Base-by-base conservation (phyloP, 2,797 vertebrate species). In the Chanos chanos region DNA sequence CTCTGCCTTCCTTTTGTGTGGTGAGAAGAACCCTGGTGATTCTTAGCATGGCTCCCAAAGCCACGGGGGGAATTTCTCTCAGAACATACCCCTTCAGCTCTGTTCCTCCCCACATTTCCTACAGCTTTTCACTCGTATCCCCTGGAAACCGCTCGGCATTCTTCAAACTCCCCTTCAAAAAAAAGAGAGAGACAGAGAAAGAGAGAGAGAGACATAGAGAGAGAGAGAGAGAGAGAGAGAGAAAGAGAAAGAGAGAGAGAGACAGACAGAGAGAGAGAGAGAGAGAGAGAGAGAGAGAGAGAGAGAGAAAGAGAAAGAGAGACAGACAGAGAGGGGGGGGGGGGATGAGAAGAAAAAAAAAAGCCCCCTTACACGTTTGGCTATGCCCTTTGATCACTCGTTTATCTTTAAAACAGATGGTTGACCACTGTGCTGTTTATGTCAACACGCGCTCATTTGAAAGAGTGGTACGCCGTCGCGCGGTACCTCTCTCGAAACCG, bases 121-220 rank as follows among this genome's bases (percentile, higher is more conserved):
- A 87, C 84, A 87, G 87, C 85, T 91, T 93, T 94, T 92, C 83
- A 90, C 90, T 85, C 80, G 86, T 89, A 89, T 89, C 85, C 90
- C 85, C 85, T 92, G 88, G 91, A 92, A 93, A 94, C 91, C 76
- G 87, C 80, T 83, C 85, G 85, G 80, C 79, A 80, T 90, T 86
- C 81, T 82, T 89, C 91, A 86, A 85, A 83, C 83, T 86, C 84
- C 61, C 70, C 76, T 78, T 86, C 75, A 79, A 84, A 82, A 76
- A 77, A 77, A 64, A 77, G 76, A 72, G 73, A 72, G 60, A 71
- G 60, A 44, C 50, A 53, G 12, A 61, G 28, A 21, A 41, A 61
- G 0, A 30, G 41, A 43, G 53, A 70, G 12, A 54, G 67, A 18
- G 36, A 49, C 28, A 65, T 64, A 41, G 48, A 54, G 49, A 45